Percentiles rank a stretch among this genome's conserved stretches.
Evolutionary conservation across 2,113 vertebrate genomes (phyloP).

Genomic region (Monopterus albus): DNA sequence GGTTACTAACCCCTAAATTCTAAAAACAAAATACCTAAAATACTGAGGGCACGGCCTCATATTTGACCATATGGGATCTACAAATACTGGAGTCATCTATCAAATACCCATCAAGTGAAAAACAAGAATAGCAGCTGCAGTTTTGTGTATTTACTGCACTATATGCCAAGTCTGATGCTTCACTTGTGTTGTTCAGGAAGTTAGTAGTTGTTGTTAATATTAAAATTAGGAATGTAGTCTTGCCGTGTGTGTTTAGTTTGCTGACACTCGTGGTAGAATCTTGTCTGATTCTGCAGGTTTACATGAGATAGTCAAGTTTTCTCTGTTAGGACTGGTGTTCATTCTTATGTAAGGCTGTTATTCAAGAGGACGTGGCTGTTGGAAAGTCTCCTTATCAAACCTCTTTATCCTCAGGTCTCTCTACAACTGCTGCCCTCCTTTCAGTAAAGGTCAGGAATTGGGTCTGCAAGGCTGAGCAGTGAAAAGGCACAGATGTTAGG

Average conservation of each 20-base stretch:
- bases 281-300: not conserved
- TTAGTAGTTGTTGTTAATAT: no score
- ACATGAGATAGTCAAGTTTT: not conserved
- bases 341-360: conserved; percentile 19
- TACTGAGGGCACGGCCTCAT: no score
- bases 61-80: not conserved
- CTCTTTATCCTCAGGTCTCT: not conserved
- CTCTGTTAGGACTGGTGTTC: not conserved
- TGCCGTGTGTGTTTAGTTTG: not conserved
- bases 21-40: no score
- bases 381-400: conserved; percentile 43
- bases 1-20: no score
- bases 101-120: no score
- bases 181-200: no score
- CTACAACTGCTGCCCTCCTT: not conserved
- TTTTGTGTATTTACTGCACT: no score
- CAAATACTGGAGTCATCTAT: not conserved
- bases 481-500: conserved; percentile 23
- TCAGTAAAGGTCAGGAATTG: conserved; percentile 29
- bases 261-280: not conserved
- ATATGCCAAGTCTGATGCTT: no score
- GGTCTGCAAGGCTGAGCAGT: conserved; percentile 7
- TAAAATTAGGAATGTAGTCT: not conserved
- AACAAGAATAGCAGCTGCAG: no score
- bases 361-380: conserved; percentile 43